Evolutionary conservation across 2,113 vertebrate genomes (phyloP), one percentile per base, ranked within the genome.

Genomic region (Brienomyrus longianalis): DNA sequence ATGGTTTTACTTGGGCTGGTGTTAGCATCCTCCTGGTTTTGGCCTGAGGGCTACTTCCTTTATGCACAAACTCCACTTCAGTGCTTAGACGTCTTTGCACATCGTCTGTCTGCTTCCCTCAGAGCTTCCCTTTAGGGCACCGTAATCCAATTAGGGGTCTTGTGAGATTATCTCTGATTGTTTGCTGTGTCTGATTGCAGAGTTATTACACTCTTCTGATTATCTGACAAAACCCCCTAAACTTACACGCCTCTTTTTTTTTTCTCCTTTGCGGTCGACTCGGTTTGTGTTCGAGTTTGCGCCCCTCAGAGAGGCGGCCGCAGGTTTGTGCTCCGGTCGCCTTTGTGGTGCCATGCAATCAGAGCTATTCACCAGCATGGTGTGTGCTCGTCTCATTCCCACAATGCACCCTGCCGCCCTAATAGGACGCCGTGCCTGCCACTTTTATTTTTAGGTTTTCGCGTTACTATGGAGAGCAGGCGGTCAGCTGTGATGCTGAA

Each of bases 381-480:
- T 31, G 85, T 87, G 85, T 54, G 85, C 31, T 87, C n/a, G 6
- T 31, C 19, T 51, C 50, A 87, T 87, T 87, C 51, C 85, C n/a
- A 87, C 15, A 31, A 54, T 54, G 27, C 85, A 56, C 27, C 45
- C 51, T 17, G 51, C 56, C 31, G 19, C 27, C 51, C 13, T 35
- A 27, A 51, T 52, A 23, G 10, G 50, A 51, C 13, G 17, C 85
- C 5, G 0, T 56, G 11, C 10, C 43, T 48, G 21, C 8, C 83
- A 7, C 77, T 83, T 51, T 86, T 86, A 86, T 86, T 86, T 86
- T 86, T 86, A 86, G 85, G 8, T 19, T 13, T 56, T 87, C 21
- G n/a, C 31, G 27, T 87, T 87, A 51, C 83, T 51, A 51, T 50
- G 47, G 83, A 48, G n/a, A 50, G 48, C 35, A 85, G 45, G 47